A percentile compares a stretch with the other conserved stretches of the same genome.
These are phyloP conservation scores for Dynastes grantii DNA, from an alignment of 2,888 invertebrate genomes.

Conservation along the genomic window DNA sequence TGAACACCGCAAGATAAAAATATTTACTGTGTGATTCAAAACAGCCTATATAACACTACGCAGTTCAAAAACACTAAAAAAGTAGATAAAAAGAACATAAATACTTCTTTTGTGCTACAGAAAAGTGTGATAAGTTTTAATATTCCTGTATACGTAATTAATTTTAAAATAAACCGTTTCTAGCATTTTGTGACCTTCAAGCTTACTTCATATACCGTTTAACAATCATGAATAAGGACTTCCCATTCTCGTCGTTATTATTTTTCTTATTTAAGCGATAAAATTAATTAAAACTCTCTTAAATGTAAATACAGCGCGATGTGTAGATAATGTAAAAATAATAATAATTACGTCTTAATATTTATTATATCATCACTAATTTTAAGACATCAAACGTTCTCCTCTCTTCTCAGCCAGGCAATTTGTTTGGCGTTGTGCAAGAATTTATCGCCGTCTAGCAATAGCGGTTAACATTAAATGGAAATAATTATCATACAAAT, in stretches of 20 bases:
- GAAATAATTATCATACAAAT: slow-evolving; percentile 42
- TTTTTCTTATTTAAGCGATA: slow-evolving; percentile 34
- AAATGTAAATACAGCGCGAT: slow-evolving; percentile 40
- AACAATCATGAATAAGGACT: background rate
- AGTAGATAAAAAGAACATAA: slow-evolving; percentile 1
- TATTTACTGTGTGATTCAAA: no score
- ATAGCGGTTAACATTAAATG: slow-evolving; percentile 41
- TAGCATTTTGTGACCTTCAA: background rate
- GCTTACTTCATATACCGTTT: background rate
- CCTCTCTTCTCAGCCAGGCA: slow-evolving; percentile 11
- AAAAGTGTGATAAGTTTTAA: slow-evolving; percentile 26
- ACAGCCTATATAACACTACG: no score
- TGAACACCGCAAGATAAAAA: no score
- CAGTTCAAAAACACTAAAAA: background rate
- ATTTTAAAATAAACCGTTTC: background rate
- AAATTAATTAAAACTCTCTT: slow-evolving; percentile 50
- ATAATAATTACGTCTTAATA: slow-evolving; percentile 26
- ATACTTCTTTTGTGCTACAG: background rate
- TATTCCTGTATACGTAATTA: background rate
- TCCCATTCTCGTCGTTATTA: background rate
- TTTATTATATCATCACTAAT: slow-evolving; percentile 51
- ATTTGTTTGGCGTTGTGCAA: slow-evolving; percentile 46
- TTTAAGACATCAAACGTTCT: slow-evolving; percentile 31
- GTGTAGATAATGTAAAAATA: background rate
- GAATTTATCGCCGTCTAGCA: slow-evolving; percentile 21